Evolutionary conservation across 2,888 invertebrate species (phyloP), one percentile per base, ranked within the genome.

Genomic region (Luperina testacea): DNA sequence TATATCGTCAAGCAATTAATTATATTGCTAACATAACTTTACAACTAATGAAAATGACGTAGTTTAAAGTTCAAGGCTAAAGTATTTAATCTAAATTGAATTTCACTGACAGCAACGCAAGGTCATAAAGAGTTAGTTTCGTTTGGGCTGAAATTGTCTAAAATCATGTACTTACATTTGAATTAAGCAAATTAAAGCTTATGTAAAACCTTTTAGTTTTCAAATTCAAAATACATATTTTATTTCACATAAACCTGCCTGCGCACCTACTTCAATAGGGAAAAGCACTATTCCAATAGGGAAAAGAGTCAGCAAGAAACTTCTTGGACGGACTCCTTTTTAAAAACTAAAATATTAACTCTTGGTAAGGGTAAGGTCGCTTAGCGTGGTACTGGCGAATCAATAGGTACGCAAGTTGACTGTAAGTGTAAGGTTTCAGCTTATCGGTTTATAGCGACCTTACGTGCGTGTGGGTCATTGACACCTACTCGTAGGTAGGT

Each of bases 341-440:
- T 6, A 64, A 38, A 74, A 77, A 53, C 13, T 65, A 9, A 57
- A 57, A n/a, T 70, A 17, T 75, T 59, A 57, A 42, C 24, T 73
- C 27, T 45, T 45, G n/a, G 27, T 59, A 64, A 59, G 48, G 27
- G 68, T 71, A 27, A 57, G 68, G 11, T 48, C 78, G 67, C 72
- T 77, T 73, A 74, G 53, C 65, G 1, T 20, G 32, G 27, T 27
- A 38, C 82, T 70, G 32, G 85, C 83, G 86, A 88, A 91, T 92
- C 91, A 86, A 91, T 91, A n/a, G n/a, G n/a, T n/a, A 91, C 82
- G 76, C 76, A 75, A 80, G 87, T 80, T 67, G 27, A 63, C 77
- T 72, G 73, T 87, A 24, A 61, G 74, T 72, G 68, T 88, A 90
- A 64, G 91, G 92, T 74, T 92, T 92, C 92, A 74, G 91, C 87